Evolutionary conservation across 2,797 vertebrate genomes (phyloP).

Genomic region (Molothrus ater): DNA sequence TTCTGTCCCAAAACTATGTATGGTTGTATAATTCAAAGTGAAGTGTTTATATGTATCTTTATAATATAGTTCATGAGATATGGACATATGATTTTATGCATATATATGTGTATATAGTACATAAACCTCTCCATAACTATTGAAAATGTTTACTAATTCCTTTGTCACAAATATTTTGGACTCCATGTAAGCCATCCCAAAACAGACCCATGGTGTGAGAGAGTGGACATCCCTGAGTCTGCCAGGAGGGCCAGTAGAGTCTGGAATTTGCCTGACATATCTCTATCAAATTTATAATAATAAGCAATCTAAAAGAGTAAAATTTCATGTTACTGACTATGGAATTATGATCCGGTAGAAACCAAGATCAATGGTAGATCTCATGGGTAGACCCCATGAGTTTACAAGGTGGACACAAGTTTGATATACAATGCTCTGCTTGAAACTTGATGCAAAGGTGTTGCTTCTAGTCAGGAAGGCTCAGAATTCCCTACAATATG

Average conservation of each 20-base stretch:
- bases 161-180: background rate
- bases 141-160: background rate
- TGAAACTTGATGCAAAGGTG: background rate
- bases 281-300: background rate
- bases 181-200: background rate
- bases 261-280: background rate
- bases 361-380: background rate
- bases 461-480: background rate
- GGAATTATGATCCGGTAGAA: background rate
- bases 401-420: background rate
- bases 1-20: background rate
- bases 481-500: background rate
- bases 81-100: background rate
- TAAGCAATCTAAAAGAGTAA: background rate
- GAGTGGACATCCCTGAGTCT: background rate
- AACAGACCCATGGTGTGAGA: background rate
- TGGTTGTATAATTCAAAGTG: background rate
- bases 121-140: background rate
- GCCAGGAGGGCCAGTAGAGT: background rate
- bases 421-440: background rate
- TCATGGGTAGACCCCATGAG: background rate
- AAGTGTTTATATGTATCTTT: background rate
- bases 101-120: too few species aligned
- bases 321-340: background rate
- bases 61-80: background rate